Base-by-base conservation (phyloP, 1,140 invertebrate genomes). In the Holotrichia oblita region DNA sequence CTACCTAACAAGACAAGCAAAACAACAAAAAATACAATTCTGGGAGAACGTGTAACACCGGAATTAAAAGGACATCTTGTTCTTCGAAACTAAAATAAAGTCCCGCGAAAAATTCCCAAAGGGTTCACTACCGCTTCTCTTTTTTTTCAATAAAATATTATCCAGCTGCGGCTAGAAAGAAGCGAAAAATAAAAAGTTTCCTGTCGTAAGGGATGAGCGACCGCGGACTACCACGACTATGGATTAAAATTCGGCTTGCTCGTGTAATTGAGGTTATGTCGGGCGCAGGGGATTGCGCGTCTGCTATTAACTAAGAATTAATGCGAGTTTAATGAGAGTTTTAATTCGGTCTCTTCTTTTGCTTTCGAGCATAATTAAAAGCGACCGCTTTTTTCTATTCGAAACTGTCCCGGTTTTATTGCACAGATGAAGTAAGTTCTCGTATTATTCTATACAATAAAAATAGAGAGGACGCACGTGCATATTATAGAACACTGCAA, bases 281-380 rank as follows among this genome's bases (percentile, higher is more conserved):
- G 20, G 27, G 17, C 61, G 22, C 61, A 9, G 61, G 61, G 22
- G 61, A 69, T 27, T 27, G 12, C 24, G 6, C 20, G 10, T 55
- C 48, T 17, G 20, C 20, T 69, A 69, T 69, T 69, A 69, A 69
- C 61, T 69, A 69, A 34, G 22, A 69, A 69, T 69, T 69, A 69
- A 69, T 69, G 61, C 61, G 61, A 69, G 17, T 69, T 69, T 69
- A 69, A 69, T 69, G 61, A 69, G 61, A 69, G 61, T 69, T 69
- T 69, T 69, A 69, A 69, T 69, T 17, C 48, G 6, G 48, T 48
- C 44, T 48, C 10, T 17, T 17, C 10, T 48, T 48, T 48, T 8
- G 44, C 44, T 48, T 48, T 48, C 27, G 2, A 34, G 27, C 27
- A 34, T 34, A 34, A 34, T 34, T 34, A 34, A 34, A 34, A 34